Percentiles rank a stretch among this genome's conserved stretches.
phyloP scores from a whole-genome alignment of 2,113 vertebrate species.

The Syngnathus floridae region DNA sequence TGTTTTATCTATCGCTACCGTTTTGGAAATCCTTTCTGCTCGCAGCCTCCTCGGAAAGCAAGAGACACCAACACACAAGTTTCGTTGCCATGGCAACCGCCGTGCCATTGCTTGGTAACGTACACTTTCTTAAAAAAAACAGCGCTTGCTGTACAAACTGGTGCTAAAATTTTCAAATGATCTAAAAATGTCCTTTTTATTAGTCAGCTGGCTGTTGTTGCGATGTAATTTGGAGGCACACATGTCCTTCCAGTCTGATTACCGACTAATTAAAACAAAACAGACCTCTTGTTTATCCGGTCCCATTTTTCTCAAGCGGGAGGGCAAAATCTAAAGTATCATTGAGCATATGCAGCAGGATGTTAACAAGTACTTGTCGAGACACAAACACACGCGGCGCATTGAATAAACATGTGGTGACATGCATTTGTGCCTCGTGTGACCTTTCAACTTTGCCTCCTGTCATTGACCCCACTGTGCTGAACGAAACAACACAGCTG shows the following conservation, averaged over 20 bases:
- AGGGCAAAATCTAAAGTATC: slow-evolving; percentile 12
- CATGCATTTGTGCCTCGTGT: background rate
- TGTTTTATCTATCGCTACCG: background rate
- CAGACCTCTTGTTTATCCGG: background rate
- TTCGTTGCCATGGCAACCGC: slow-evolving; percentile 38
- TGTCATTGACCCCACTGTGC: background rate
- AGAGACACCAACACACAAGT: slow-evolving; percentile 5
- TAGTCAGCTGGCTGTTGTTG: background rate
- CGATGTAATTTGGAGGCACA: background rate
- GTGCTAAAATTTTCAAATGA: background rate
- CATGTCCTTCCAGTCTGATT: too few relatives aligned
- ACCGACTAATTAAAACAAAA: too few relatives aligned
- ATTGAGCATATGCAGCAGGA: slow-evolving; percentile 5
- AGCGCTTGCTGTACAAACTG: slow-evolving; percentile 22
- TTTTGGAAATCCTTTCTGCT: too few relatives aligned
- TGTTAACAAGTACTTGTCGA: background rate
- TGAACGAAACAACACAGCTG: background rate
- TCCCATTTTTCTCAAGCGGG: slow-evolving; percentile 8
- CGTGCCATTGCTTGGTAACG: slow-evolving; percentile 29
- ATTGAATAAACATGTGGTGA: background rate
- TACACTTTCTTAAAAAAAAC: slow-evolving; percentile 31
- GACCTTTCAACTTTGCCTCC: slow-evolving; percentile 5
- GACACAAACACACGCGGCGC: background rate
- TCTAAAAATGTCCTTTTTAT: background rate
- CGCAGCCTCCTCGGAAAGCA: background rate